Conservation (phyloP, 2,888 invertebrate species). For the Noctua comes region DNA sequence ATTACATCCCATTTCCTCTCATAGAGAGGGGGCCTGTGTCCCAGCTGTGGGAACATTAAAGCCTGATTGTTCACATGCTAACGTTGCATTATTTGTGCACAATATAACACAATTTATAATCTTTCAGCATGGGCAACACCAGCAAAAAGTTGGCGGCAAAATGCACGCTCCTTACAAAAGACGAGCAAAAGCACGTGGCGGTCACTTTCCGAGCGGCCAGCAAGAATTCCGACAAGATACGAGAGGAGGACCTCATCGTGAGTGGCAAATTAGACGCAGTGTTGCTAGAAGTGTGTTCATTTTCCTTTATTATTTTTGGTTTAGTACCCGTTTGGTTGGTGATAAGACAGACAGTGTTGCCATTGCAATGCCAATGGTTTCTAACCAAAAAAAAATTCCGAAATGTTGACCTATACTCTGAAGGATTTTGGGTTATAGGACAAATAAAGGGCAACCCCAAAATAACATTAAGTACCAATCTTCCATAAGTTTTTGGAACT, state of each 20-base stretch:
- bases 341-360: slow-evolving; percentile 54
- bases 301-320: slow-evolving; percentile 77
- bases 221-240: slow-evolving; percentile 91
- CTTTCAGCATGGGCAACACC: slow-evolving; percentile 90
- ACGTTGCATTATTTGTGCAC: neutral
- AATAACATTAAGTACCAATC: too few relatives aligned
- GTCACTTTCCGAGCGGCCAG: slow-evolving; percentile 91
- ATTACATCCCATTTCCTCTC: neutral
- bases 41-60: neutral
- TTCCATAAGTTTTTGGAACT: neutral
- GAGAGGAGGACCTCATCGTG: slow-evolving; percentile 93
- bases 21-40: neutral
- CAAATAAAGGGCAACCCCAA: neutral
- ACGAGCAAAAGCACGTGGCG: slow-evolving; percentile 91
- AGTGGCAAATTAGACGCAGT: slow-evolving; percentile 88
- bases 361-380: neutral
- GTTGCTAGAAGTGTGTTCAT: slow-evolving; percentile 88
- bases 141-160: slow-evolving; percentile 92
- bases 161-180: slow-evolving; percentile 91
- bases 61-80: neutral
- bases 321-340: slow-evolving; percentile 68
- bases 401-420: neutral
- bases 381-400: neutral
- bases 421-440: neutral
- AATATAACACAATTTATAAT: neutral